phyloP scores from a whole-genome alignment of 2,113 vertebrate genomes.

The Strix uralensis region DNA sequence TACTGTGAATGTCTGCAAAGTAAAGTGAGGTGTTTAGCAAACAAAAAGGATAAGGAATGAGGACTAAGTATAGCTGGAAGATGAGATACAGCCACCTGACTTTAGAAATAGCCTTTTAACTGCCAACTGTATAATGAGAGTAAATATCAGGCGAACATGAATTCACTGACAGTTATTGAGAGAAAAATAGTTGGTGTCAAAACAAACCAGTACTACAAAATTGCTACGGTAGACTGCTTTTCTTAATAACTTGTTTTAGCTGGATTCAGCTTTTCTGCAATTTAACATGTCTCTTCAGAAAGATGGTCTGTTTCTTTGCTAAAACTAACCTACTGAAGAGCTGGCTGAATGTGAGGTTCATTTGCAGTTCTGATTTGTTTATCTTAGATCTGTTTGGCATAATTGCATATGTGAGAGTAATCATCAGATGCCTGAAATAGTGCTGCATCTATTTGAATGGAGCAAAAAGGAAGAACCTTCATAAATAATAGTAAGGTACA shows the following conservation, averaged over 20 bases:
- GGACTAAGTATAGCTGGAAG: not conserved
- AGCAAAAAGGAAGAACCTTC: not conserved
- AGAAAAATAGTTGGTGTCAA: not conserved
- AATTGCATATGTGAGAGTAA: not conserved
- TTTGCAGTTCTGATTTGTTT: not conserved
- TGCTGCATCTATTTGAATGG: not conserved
- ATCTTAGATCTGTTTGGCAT: not conserved
- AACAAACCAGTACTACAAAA: not conserved
- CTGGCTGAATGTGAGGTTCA: accelerated
- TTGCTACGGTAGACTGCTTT: not conserved
- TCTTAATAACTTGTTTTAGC: not conserved
- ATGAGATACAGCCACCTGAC: not conserved
- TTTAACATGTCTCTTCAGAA: not conserved
- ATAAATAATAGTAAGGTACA: not conserved
- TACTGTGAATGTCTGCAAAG: not conserved
- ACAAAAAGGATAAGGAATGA: not conserved
- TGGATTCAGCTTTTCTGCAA: not conserved
- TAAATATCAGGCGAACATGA: not conserved
- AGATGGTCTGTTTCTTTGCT: not conserved
- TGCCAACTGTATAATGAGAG: not conserved
- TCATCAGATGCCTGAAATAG: not conserved
- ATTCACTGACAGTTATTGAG: not conserved
- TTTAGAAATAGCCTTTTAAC: not conserved
- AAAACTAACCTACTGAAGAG: not conserved
- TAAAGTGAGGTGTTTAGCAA: not conserved